Percentiles rank a stretch among this genome's conserved stretches.
These are phyloP conservation scores for Maconellicoccus hirsutus DNA, from an alignment of 1,140 invertebrate species.

Conservation along the genomic window DNA sequence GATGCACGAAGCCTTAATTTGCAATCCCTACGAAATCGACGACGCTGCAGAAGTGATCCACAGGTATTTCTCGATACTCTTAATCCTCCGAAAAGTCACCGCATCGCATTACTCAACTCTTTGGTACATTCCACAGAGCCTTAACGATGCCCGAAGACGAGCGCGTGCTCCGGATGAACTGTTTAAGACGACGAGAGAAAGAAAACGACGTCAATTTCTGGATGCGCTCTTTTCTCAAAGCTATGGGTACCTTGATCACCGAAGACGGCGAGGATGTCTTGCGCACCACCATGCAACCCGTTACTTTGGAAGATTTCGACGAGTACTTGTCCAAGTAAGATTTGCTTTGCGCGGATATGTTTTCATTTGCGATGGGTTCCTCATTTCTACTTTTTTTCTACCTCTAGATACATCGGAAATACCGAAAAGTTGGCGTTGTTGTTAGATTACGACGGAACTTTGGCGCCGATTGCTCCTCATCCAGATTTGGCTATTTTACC, in stretches of 20 bases:
- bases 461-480: constrained; percentile 77
- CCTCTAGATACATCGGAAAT: constrained; percentile 67
- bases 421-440: constrained; percentile 72
- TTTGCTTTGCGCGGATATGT: not conserved
- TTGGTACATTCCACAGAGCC: constrained; percentile 44
- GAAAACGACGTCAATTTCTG: constrained; percentile 76
- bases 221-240: constrained; percentile 77
- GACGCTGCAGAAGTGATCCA: constrained; percentile 77
- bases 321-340: constrained; percentile 67
- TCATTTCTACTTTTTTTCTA: constrained; percentile 18
- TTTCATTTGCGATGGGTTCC: not conserved
- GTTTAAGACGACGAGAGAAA: constrained; percentile 64
- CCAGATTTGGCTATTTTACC: constrained; percentile 77
- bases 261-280: constrained; percentile 69
- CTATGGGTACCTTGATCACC: constrained; percentile 60
- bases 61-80: constrained; percentile 31
- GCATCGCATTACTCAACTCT: not conserved
- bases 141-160: constrained; percentile 84
- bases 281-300: constrained; percentile 69
- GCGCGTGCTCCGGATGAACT: constrained; percentile 71
- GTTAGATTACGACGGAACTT: constrained; percentile 79
- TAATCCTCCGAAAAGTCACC: not conserved
- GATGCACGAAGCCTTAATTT: constrained; percentile 80
- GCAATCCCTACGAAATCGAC: constrained; percentile 82
- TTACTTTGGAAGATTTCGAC: constrained; percentile 77